Base-by-base conservation (phyloP, 1,140 invertebrate genomes). In the Steinernema khuongi region DNA sequence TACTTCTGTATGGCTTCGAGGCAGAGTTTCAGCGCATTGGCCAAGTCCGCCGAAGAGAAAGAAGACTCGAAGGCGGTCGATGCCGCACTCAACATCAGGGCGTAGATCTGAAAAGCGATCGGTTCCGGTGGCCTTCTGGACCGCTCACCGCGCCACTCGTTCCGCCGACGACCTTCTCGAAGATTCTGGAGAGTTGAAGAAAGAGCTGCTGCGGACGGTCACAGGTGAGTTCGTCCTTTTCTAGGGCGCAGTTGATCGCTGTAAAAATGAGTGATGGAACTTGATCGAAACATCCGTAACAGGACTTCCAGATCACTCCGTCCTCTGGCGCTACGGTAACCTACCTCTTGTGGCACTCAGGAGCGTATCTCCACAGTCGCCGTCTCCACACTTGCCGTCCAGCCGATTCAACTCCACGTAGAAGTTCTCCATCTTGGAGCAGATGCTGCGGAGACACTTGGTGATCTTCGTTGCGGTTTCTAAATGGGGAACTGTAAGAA, bases 341-440 rank as follows among this genome's bases (percentile, higher is more conserved):
- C 77, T 22, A 86, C 85, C 89, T 79, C 89, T 84, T 11, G 89
- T 90, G 50, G 92, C 89, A 70, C 88, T 87, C 66, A 88, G 88
- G 17, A 92, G 84, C 0, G 92, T 93, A 0, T 89, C 89, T 1
- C 92, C 92, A 85, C 91, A 92, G 81, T 94, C 92, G 0, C 91
- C 91, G 83, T 94, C 92, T 0, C 92, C 92, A 82, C 90, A 90
- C 1, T 89, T 89, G 0, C 88, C 88, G 82, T 94, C 92, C 18
- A 93, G 82, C 29, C 86, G 83, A 84, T 94, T 93, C 0, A 93
- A 86, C 4, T 87, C 75, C 0, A 85, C 79, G 81, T 91, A 90
- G 33, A 88, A 86, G 22, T 87, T 79, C 19, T 89, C 86, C 30
- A 92, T 77, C 1, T 81, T 85, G 31, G 87, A 29, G 26, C 28